These are phyloP conservation scores for Furcifer pardalis DNA, from an alignment of 2,797 vertebrate genomes.

Conservation along the genomic window DNA sequence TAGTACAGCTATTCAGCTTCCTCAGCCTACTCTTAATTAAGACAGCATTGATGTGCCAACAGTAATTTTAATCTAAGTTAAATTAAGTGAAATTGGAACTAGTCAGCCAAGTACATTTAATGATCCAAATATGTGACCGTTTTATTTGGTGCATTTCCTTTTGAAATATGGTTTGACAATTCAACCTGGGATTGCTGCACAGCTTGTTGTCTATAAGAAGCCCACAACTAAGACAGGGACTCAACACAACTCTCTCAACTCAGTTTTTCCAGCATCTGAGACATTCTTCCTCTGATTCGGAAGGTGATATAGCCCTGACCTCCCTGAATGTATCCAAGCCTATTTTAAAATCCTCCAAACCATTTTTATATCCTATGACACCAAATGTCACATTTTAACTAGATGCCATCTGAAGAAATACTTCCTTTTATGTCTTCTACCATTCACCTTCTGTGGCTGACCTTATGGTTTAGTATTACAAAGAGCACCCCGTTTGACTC, in stretches of 20 bases:
- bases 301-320: background rate
- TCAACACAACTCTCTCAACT: background rate
- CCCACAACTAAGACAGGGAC: background rate
- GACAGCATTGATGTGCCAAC: slow-evolving; percentile 4
- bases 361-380: no score
- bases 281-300: background rate
- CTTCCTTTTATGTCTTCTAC: background rate
- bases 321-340: background rate
- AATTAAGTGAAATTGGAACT: slow-evolving; percentile 18
- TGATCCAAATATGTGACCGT: background rate
- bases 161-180: background rate
- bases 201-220: background rate
- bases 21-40: slow-evolving; percentile 8
- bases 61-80: background rate
- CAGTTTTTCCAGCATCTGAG: background rate
- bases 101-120: slow-evolving; percentile 3
- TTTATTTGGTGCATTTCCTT: background rate
- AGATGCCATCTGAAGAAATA: background rate
- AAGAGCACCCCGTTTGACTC: no score
- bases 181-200: background rate
- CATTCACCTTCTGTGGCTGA: background rate
- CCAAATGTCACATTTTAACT: no score
- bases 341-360: background rate
- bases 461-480: no score
- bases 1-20: slow-evolving; percentile 8